Base-by-base conservation (phyloP, 2,113 vertebrate species). In the Brachyistius frenatus region DNA sequence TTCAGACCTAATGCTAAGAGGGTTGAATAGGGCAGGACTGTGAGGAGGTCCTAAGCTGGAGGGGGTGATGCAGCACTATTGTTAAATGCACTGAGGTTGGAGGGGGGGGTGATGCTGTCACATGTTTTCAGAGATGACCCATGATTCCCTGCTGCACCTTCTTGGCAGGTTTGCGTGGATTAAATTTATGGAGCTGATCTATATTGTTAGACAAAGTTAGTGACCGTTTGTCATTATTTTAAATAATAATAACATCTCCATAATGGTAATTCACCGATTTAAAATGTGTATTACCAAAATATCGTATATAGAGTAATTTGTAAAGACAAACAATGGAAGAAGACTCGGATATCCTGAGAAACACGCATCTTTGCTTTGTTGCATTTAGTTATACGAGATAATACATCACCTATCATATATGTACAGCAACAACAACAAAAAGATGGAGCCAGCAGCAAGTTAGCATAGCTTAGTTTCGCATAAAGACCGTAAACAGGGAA, bases 1-100 rank as follows among this genome's bases (percentile, higher is more conserved):
- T 77, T 73, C 80, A 71, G 57, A n/a, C 10, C 58, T 84, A 78
- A 83, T 61, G 85, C 60, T 53, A 56, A 74, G 71, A 23, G 81
- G 67, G 84, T 85, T 84, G 81, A 87, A 87, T 89, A 90, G 87
- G 80, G 67, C 82, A 82, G 54, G 63, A 36, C 69, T 66, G 11
- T 65, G 41, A 32, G 78, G 76, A 74, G 79, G 71, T 11, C 73
- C 70, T 15, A 61, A 78, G 83, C 80, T 57, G 62, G 72, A 84
- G 75, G 86, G 81, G 73, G 60, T n/a, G 74, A 78, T 23, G 78
- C 63, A 36, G 68, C 74, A 62, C 76, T 83, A 82, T 86, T 89
- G 89, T 89, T 91, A 66, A 58, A 73, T 15, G 54, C 14, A 58
- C 7, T 39, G 39, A 33, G 50, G 10, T 2, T 39, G 0, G 23